Conservation (phyloP, 2,113 vertebrate species). For the Oreocharis arfaki region DNA sequence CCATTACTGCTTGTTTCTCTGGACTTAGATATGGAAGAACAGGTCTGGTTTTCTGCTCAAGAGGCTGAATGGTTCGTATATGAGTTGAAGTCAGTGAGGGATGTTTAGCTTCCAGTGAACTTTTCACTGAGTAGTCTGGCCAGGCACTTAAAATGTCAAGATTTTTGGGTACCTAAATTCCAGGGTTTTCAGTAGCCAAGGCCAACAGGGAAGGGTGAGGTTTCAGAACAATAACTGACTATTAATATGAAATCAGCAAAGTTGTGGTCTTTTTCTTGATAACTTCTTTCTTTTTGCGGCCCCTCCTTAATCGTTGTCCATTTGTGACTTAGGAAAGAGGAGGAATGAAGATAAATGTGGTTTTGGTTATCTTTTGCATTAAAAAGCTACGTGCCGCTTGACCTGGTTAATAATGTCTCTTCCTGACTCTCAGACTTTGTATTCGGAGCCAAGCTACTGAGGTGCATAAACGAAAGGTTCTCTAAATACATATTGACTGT, state of each 20-base stretch:
- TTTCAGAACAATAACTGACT: neutral
- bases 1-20: neutral
- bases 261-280: neutral
- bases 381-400: neutral
- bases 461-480: neutral
- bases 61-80: neutral
- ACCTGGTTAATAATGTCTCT: neutral
- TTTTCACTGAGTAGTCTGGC: neutral
- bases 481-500: neutral
- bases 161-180: neutral
- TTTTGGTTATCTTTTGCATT: neutral
- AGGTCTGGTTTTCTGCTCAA: neutral
- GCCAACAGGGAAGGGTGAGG: neutral
- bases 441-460: neutral
- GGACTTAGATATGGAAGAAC: neutral
- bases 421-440: neutral
- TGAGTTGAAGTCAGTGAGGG: neutral
- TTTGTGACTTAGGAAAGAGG: neutral
- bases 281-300: neutral
- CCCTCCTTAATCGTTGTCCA: neutral
- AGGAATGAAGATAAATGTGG: neutral
- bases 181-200: neutral
- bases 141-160: neutral
- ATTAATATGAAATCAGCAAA: neutral
- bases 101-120: neutral